These are phyloP conservation scores for Charanyca ferruginea DNA, from an alignment of 2,888 invertebrate species.

Conservation along the genomic window DNA sequence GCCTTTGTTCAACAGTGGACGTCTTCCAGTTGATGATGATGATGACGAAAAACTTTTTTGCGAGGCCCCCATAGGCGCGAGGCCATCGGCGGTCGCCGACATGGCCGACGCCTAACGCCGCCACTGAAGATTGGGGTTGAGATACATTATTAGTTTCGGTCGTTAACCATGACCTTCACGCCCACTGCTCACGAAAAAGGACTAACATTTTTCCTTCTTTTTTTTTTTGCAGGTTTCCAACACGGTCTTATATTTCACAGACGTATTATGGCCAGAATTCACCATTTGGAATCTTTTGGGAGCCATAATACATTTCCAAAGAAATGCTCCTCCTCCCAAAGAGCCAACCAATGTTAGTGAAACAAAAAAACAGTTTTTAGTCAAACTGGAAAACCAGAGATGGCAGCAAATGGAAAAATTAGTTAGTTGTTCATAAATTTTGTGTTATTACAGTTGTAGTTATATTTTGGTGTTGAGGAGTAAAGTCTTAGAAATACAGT, in stretches of 20 bases:
- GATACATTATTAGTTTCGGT: not conserved
- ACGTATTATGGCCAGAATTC: slow-evolving; percentile 99
- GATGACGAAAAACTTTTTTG: no score
- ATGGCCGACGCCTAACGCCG: no score
- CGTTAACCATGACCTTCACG: not conserved
- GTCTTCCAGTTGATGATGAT: no score
- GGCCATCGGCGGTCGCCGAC: no score
- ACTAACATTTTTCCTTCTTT: not conserved
- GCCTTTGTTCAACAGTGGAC: no score
- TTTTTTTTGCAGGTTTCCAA: slow-evolving; percentile 92
- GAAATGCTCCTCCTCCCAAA: slow-evolving; percentile 77
- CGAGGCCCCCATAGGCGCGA: no score
- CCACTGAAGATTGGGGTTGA: no score
- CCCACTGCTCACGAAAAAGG: not conserved
- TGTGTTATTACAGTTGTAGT: slow-evolving; percentile 13
- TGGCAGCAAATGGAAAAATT: slow-evolving; percentile 79
- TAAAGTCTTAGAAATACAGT: slow-evolving; percentile 35
- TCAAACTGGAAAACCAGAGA: slow-evolving; percentile 81
- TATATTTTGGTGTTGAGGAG: slow-evolving; percentile 10
- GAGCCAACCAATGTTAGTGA: slow-evolving; percentile 70
- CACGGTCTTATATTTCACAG: slow-evolving; percentile 96
- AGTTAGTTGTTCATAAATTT: slow-evolving; percentile 57
- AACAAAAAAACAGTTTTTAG: slow-evolving; percentile 81
- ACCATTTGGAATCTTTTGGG: slow-evolving; percentile 97
- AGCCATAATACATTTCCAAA: slow-evolving; percentile 97